Percentiles rank a stretch among this genome's conserved stretches.
Evolutionary conservation across 2,797 vertebrate species (phyloP).

Genomic region (Cirrhinus mrigala): DNA sequence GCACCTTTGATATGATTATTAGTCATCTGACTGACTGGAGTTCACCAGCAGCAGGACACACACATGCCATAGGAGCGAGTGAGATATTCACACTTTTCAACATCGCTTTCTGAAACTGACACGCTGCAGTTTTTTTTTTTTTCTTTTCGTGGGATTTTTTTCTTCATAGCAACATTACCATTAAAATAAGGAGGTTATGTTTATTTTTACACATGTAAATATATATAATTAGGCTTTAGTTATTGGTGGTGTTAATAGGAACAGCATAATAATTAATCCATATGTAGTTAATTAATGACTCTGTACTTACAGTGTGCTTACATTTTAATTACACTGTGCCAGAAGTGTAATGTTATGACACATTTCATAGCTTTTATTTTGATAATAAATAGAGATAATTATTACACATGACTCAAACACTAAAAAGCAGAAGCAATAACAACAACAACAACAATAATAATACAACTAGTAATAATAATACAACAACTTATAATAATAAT

Average conservation of each 20-base stretch:
- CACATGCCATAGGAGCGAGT: conserved; percentile 89
- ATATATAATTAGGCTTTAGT: neutral
- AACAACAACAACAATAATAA: neutral
- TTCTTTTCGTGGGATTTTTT: neutral
- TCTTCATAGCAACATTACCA: neutral
- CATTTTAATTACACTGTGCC: neutral
- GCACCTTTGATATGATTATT: conserved; percentile 99
- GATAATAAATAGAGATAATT: neutral
- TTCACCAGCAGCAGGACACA: conserved; percentile 91
- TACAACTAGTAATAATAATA: too few relatives aligned
- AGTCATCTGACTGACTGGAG: conserved; percentile 96
- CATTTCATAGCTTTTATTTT: neutral
- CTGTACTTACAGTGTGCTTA: neutral
- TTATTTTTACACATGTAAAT: neutral
- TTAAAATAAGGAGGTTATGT: neutral
- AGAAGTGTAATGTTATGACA: neutral
- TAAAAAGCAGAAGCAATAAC: neutral
- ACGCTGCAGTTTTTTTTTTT: neutral
- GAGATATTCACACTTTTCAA: conserved; percentile 89
- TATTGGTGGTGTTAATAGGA: neutral
- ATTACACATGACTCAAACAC: neutral
- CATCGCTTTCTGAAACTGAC: conserved; percentile 76
- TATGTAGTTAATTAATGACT: neutral
- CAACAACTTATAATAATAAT: neutral
- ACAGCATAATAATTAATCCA: neutral